phyloP scores from a whole-genome alignment of 2,797 vertebrate species.

The Oceanodroma leucorhoa region DNA sequence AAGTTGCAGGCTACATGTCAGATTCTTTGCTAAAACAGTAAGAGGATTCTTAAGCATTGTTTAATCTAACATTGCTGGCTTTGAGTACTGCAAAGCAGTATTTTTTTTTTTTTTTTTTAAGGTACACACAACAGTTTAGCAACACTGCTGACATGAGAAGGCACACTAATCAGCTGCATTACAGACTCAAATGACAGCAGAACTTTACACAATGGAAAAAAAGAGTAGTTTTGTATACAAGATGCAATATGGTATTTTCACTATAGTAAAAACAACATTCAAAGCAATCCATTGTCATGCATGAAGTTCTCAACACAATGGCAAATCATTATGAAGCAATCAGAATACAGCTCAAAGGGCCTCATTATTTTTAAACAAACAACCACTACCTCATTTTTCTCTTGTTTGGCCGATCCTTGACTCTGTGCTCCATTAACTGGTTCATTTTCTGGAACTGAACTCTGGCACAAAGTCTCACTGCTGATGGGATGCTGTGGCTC shows the following conservation, averaged over 20 bases:
- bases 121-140: background rate
- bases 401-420: conserved; percentile 74
- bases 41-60: background rate
- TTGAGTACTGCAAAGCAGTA: background rate
- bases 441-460: conserved; percentile 83
- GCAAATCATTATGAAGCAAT: conserved; percentile 9
- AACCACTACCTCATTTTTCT: conserved; percentile 89
- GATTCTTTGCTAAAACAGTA: background rate
- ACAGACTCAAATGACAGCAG: background rate
- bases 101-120: background rate
- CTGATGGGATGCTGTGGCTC: conserved; percentile 84
- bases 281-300: background rate
- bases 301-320: conserved; percentile 12
- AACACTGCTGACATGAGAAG: background rate
- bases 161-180: background rate
- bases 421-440: conserved; percentile 79
- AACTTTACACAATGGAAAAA: background rate
- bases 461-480: conserved; percentile 71
- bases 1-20: background rate
- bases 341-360: background rate
- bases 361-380: conserved; percentile 34
- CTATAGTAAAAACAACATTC: background rate
- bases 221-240: background rate
- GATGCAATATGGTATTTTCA: background rate
- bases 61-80: background rate